Percentiles rank a stretch among this genome's conserved stretches.
Conservation (phyloP, 2,113 vertebrate genomes). For the Microcebus ravelobensis region DNA sequence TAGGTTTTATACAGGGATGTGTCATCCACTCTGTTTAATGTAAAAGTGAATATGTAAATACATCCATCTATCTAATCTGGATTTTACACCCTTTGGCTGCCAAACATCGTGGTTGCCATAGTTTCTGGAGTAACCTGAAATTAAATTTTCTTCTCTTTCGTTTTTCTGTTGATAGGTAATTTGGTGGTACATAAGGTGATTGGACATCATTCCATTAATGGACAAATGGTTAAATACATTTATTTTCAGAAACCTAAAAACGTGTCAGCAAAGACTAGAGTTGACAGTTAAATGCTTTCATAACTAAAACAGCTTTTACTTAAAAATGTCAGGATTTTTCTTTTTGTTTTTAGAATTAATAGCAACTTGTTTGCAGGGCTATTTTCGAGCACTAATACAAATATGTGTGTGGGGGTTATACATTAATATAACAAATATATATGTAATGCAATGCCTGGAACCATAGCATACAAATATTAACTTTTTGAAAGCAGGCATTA, state of each 20-base stretch:
- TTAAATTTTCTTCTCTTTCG: slow-evolving; percentile 59
- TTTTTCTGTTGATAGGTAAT: slow-evolving; percentile 53
- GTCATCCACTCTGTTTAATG: slow-evolving; percentile 86
- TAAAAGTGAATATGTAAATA: slow-evolving; percentile 88
- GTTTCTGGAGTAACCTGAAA: slow-evolving; percentile 65
- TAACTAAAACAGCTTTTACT: slow-evolving; percentile 18
- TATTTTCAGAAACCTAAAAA: slow-evolving; percentile 31
- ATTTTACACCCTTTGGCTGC: slow-evolving; percentile 75
- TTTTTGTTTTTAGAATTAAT: neutral
- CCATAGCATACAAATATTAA: neutral
- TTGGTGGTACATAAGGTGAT: slow-evolving; percentile 7
- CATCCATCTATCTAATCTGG: slow-evolving; percentile 77
- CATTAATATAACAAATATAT: neutral
- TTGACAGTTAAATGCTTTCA: slow-evolving; percentile 38
- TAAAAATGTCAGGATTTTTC: neutral
- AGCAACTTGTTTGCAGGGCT: neutral
- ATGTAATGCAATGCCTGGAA: neutral
- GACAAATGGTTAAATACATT: slow-evolving; percentile 47
- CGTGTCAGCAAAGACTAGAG: slow-evolving; percentile 10
- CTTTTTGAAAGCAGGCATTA: neutral
- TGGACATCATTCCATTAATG: slow-evolving; percentile 48
- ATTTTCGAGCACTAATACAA: neutral
- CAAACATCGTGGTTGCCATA: slow-evolving; percentile 62
- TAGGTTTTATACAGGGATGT: slow-evolving; percentile 87
- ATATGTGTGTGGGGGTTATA: no score